A percentile compares a stretch with the other conserved stretches of the same genome.
These are phyloP conservation scores for Zele albiditarsus DNA, from an alignment of 2,888 invertebrate species.

Conservation along the genomic window DNA sequence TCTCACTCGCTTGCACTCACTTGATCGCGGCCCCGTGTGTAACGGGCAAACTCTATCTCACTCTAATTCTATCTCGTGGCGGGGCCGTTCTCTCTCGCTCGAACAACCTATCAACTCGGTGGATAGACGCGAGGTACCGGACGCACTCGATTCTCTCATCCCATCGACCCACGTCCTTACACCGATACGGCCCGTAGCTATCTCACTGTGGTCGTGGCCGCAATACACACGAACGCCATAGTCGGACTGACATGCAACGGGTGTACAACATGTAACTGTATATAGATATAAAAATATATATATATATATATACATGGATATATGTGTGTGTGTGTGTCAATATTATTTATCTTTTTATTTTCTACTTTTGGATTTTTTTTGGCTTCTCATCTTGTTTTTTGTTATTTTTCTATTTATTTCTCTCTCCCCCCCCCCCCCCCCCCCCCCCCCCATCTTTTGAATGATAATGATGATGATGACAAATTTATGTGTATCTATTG, in stretches of 20 bases:
- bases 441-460: too few relatives aligned
- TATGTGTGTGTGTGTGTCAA: constrained; percentile 10
- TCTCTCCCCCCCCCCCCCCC: too few relatives aligned
- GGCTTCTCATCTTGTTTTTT: not conserved
- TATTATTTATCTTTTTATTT: not conserved
- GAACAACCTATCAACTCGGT: constrained; percentile 71
- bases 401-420: not conserved
- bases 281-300: not conserved
- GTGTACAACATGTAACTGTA: constrained; percentile 53
- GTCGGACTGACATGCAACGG: constrained; percentile 61
- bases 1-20: constrained; percentile 40
- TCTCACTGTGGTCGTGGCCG: constrained; percentile 66
- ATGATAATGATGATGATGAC: not conserved
- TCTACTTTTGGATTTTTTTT: not conserved
- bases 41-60: constrained; percentile 59
- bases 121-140: constrained; percentile 70
- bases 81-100: constrained; percentile 62
- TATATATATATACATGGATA: not conserved
- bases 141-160: constrained; percentile 69
- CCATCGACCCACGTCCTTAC: constrained; percentile 71
- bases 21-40: constrained; percentile 52
- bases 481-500: not conserved
- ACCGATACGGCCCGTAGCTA: constrained; percentile 68
- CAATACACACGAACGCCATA: constrained; percentile 58
- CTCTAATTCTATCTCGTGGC: constrained; percentile 70